A percentile compares a stretch with the other conserved stretches of the same genome.
phyloP scores from a whole-genome alignment of 64 coral and sea anemone species.

The Pachyseris speciosa region DNA sequence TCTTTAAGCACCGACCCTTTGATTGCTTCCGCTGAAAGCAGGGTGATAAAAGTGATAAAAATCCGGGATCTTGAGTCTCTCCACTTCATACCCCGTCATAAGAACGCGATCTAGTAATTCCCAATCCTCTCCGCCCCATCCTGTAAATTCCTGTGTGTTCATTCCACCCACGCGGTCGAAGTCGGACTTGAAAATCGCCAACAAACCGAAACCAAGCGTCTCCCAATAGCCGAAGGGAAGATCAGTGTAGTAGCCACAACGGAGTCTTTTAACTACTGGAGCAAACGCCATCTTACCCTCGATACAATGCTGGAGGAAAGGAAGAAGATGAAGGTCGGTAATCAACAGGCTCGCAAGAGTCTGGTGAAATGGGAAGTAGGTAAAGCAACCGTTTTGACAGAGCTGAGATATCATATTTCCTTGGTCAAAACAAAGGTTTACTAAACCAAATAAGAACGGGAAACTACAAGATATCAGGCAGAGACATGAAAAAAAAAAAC shows the following conservation, averaged over 20 bases:
- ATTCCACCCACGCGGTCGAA: conserved; percentile 89
- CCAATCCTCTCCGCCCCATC: conserved; percentile 96
- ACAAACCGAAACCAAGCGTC: conserved; percentile 82
- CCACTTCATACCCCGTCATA: conserved; percentile 81
- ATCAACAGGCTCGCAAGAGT: too few relatives aligned
- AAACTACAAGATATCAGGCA: too few relatives aligned
- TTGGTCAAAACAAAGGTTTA: too few relatives aligned
- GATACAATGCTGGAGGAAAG: conserved; percentile 67
- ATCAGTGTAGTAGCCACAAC: conserved; percentile 75
- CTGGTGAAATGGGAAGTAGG: too few relatives aligned
- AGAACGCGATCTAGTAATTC: conserved; percentile 94
- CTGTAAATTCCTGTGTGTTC: conserved; percentile 80
- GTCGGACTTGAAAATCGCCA: conserved; percentile 95
- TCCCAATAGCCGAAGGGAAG: conserved; percentile 93
- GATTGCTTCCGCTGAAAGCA: conserved; percentile 26
- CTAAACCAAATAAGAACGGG: too few relatives aligned
- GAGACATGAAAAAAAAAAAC: too few relatives aligned
- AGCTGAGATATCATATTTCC: too few relatives aligned
- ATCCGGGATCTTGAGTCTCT: conserved; percentile 85
- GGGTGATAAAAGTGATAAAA: conserved; percentile 95
- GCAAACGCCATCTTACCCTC: conserved; percentile 97
- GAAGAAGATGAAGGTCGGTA: background rate
- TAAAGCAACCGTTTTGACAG: too few relatives aligned
- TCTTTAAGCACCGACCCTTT: conserved; percentile 18
- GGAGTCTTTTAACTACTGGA: conserved; percentile 88